Percentiles rank a stretch among this genome's conserved stretches.
Evolutionary conservation across 2,797 vertebrate genomes (phyloP).

Genomic region (Chloroceryle amazona): DNA sequence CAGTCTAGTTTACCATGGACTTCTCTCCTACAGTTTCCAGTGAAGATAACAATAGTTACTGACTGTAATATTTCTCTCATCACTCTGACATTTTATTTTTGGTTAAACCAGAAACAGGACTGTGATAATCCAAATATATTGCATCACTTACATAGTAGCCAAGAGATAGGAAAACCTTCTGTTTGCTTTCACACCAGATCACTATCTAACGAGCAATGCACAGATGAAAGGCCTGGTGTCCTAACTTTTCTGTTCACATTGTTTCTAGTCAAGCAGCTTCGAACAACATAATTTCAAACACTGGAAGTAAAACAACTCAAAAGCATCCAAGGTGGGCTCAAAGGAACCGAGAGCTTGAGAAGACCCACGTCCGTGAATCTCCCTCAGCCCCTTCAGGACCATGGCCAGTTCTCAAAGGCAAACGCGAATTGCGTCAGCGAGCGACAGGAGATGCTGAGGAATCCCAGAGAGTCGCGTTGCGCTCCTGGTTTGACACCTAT

Average conservation of each 20-base stretch:
- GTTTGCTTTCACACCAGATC: not conserved
- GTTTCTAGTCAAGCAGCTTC: not conserved
- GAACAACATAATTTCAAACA: not conserved
- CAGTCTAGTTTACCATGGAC: not conserved
- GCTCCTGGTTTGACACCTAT: not conserved
- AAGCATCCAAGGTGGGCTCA: not conserved
- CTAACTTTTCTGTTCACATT: not conserved
- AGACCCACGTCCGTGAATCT: rapidly evolving
- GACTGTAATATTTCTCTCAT: not conserved
- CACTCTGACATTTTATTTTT: not conserved
- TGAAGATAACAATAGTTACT: not conserved
- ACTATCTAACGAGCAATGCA: not conserved
- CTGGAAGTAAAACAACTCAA: not conserved
- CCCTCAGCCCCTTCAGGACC: not conserved
- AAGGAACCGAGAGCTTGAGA: not conserved
- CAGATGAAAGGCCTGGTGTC: not conserved
- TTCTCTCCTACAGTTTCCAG: not conserved
- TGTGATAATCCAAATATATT: not conserved
- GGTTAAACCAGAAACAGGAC: not conserved
- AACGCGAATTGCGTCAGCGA: rapidly evolving
- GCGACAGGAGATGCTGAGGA: rapidly evolving
- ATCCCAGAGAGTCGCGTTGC: rapidly evolving
- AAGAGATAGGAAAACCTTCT: not conserved
- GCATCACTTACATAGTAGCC: not conserved
- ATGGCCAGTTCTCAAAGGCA: not conserved